phyloP scores from a whole-genome alignment of 2,888 invertebrate genomes.

The Sarcophaga carnaria region DNA sequence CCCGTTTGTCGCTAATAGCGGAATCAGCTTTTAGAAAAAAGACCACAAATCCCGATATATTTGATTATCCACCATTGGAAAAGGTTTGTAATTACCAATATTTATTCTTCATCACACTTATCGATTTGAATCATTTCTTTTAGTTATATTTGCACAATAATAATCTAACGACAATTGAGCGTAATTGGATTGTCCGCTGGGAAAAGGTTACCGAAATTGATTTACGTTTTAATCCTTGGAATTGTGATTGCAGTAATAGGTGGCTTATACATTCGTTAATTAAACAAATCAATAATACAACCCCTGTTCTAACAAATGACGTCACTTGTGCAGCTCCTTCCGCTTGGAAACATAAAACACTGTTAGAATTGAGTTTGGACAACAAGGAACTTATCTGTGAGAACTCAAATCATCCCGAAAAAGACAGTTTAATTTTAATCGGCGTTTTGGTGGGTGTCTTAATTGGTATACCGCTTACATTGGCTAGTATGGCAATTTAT shows the following conservation, averaged over 20 bases:
- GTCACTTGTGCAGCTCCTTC: constrained; percentile 86
- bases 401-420: constrained; percentile 86
- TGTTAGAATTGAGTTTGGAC: constrained; percentile 84
- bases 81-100: constrained; percentile 81
- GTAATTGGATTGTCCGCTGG: constrained; percentile 88
- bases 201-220: constrained; percentile 86
- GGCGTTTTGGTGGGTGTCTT: constrained; percentile 86
- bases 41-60: constrained; percentile 82
- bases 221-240: constrained; percentile 88
- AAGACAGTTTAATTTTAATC: constrained; percentile 87
- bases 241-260: constrained; percentile 90
- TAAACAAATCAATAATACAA: constrained; percentile 81
- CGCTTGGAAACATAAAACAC: constrained; percentile 85
- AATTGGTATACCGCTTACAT: constrained; percentile 86
- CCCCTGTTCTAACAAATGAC: constrained; percentile 73
- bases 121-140: constrained; percentile 68
- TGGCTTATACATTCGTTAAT: constrained; percentile 88
- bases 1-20: constrained; percentile 84
- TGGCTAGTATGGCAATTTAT: constrained; percentile 85
- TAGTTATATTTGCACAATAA: constrained; percentile 89
- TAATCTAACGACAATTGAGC: constrained; percentile 80
- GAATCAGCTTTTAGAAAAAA: constrained; percentile 84
- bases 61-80: constrained; percentile 86
- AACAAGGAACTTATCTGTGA: constrained; percentile 86
- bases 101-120: neutral